A percentile compares a stretch with the other conserved stretches of the same genome.
phyloP scores from a whole-genome alignment of 37 sponge, comb jelly and placozoan species.

The Chondrosia reniformis region DNA sequence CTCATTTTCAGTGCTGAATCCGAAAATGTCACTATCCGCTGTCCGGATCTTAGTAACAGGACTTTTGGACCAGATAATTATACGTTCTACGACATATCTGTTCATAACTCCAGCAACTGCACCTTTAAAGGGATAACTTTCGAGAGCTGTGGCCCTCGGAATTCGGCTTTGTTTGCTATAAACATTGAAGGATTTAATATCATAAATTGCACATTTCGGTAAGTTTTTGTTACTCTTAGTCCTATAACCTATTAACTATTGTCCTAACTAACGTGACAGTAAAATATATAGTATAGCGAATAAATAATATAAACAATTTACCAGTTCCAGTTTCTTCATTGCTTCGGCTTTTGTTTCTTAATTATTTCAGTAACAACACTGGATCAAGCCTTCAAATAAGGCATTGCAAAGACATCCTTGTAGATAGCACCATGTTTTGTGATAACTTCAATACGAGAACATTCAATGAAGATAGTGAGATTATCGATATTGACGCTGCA shows the following conservation, averaged over 20 bases:
- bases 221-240: not conserved
- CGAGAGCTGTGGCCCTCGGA: slow-evolving; percentile 51
- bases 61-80: not conserved
- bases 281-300: too few relatives aligned
- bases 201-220: slow-evolving; percentile 53
- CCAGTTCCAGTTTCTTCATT: too few relatives aligned
- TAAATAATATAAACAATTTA: too few relatives aligned
- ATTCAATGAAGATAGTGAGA: not conserved
- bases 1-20: slow-evolving; percentile 29
- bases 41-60: slow-evolving; percentile 17
- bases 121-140: slow-evolving; percentile 43
- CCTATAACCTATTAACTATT: not conserved
- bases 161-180: slow-evolving; percentile 51
- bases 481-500: slow-evolving; percentile 21
- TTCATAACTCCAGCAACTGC: slow-evolving; percentile 1
- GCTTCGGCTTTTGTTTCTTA: too few relatives aligned
- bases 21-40: slow-evolving; percentile 27
- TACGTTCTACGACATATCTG: slow-evolving; percentile 34
- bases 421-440: slow-evolving; percentile 38
- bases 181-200: slow-evolving; percentile 23
- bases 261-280: not conserved
- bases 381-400: slow-evolving; percentile 48
- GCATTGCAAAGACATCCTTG: slow-evolving; percentile 14
- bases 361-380: slow-evolving; percentile 31
- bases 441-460: slow-evolving; percentile 43